Conservation (phyloP, 2,113 vertebrate genomes). For the Onychostoma macrolepis region DNA sequence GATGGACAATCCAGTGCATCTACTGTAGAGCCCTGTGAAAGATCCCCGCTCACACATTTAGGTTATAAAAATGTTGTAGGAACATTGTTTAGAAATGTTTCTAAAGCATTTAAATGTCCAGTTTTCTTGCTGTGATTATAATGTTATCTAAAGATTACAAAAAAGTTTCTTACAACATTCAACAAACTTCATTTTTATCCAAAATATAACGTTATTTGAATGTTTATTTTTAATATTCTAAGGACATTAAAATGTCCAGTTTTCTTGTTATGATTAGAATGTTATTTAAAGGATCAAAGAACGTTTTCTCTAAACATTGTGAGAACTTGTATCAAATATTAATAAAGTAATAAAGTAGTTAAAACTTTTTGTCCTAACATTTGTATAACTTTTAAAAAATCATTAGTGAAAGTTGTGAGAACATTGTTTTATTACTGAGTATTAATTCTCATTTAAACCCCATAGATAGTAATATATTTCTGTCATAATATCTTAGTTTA, state of each 20-base stretch:
- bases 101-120: background rate
- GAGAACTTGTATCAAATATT: background rate
- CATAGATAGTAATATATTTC: too few relatives aligned
- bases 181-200: background rate
- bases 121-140: background rate
- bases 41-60: background rate
- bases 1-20: background rate
- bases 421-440: too few relatives aligned
- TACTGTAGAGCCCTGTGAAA: background rate
- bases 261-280: too few relatives aligned
- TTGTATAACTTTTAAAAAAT: too few relatives aligned
- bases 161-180: too few relatives aligned
- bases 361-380: background rate
- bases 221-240: background rate
- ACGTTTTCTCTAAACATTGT: background rate
- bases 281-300: background rate
- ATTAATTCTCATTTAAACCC: too few relatives aligned
- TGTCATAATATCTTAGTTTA: too few relatives aligned
- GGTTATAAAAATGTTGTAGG: background rate
- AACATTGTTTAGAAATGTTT: background rate
- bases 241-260: background rate
- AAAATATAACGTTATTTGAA: background rate
- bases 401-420: too few relatives aligned
- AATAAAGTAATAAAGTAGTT: too few relatives aligned
- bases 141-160: background rate